Evolutionary conservation across 30 jellyfish, hydroid and myxozoan species (phyloP).

Genomic region (Pseudorhiza aurosa): DNA sequence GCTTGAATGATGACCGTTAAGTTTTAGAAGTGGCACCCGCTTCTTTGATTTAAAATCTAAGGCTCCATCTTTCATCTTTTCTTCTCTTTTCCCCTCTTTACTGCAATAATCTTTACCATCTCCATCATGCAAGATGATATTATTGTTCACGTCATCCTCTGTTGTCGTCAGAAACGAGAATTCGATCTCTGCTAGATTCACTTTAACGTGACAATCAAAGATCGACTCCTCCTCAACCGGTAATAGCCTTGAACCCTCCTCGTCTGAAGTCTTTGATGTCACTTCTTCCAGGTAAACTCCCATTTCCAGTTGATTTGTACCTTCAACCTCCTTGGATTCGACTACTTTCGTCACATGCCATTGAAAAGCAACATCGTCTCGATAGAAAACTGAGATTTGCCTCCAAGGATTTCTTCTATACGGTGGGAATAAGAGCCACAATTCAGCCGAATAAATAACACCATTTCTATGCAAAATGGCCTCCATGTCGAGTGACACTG

Average conservation of each 20-base stretch:
- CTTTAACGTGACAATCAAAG: not conserved
- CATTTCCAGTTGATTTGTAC: not conserved
- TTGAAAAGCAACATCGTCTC: not conserved
- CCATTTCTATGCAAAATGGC: not conserved
- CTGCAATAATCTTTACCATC: not conserved
- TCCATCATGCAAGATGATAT: not conserved
- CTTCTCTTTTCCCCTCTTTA: not conserved
- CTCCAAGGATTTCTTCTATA: constrained; percentile 30
- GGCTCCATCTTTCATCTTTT: not conserved
- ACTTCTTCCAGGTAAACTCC: not conserved
- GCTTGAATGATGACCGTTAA: not conserved
- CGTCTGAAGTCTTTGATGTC: too few relatives aligned
- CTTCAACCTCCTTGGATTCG: not conserved
- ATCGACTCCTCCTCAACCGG: constrained; percentile 7
- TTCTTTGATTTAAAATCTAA: not conserved
- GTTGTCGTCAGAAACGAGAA: not conserved
- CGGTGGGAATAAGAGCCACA: constrained; percentile 43
- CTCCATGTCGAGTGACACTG: not conserved
- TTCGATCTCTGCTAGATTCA: not conserved
- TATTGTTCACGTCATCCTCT: not conserved
- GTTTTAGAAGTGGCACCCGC: not conserved
- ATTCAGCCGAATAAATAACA: constrained; percentile 13
- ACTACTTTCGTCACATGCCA: not conserved
- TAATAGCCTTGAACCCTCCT: not conserved
- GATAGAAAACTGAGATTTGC: constrained; percentile 22